phyloP scores from a whole-genome alignment of 2,888 invertebrate species.

The Idaea aversata region DNA sequence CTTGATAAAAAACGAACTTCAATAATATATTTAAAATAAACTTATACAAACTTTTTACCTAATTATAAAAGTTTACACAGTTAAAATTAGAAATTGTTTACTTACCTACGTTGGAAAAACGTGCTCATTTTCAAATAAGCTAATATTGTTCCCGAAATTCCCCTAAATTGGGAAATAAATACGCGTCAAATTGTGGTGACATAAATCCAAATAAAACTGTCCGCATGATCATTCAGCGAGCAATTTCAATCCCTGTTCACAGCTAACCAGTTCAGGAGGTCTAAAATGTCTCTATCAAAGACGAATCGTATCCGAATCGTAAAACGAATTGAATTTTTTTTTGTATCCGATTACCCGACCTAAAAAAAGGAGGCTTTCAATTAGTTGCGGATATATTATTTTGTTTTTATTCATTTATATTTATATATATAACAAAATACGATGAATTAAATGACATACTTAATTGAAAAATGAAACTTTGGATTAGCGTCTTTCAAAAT shows the following conservation, averaged over 20 bases:
- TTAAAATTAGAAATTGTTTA: neutral
- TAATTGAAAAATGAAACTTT: no score
- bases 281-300: no score
- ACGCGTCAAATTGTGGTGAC: neutral
- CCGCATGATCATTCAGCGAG: neutral
- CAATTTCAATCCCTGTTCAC: neutral
- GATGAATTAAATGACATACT: no score
- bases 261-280: neutral
- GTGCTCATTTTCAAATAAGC: neutral
- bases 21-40: neutral
- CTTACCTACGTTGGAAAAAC: neutral
- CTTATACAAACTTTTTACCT: neutral
- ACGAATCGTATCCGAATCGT: no score
- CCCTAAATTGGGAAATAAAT: neutral
- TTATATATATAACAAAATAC: no score
- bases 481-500: no score
- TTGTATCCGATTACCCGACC: no score
- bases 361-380: no score
- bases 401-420: no score
- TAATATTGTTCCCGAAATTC: neutral
- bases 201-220: conserved; percentile 1
- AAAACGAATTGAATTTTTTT: no score
- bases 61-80: neutral
- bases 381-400: no score
- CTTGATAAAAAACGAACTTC: neutral